Evolutionary conservation across 2,888 invertebrate species (phyloP), one percentile per base, ranked within the genome.

Genomic region (Papilio protenor): DNA sequence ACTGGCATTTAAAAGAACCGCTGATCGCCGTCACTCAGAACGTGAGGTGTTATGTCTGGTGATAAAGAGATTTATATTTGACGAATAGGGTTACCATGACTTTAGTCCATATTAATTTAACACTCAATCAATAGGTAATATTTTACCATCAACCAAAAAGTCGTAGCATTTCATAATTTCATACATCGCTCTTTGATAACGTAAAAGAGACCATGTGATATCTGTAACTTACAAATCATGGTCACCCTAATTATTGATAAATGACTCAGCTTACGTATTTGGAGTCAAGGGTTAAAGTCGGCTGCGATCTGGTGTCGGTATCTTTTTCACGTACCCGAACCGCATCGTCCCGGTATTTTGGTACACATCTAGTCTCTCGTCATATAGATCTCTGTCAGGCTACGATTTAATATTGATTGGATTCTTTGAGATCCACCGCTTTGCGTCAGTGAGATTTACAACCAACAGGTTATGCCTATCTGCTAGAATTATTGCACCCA

Each of bases 11-110:
- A 76, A 59, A 76, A 57, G 59, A 33, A 73, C 78, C 78, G 78
- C 78, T 73, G 66, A 69, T 88, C 93, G 84, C 87, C 89, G 87
- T 94, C 93, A 89, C 91, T 93, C 94, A 92, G 85, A 86, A 88
- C 89, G 84, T 88, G 87, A 89, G 87, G 87, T 88, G 88, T 87
- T 87, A 87, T 89, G 88, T 87, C 86, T 87, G 86, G 87, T 90
- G 90, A 93, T 94, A 92, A 93, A 94, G 94, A 93, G 92, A 93
- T 94, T 93, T 93, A 92, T 93, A 92, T 92, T 91, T 92, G 91
- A 91, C 86, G 86, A 86, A 82, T 90, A 88, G 86, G 87, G 84
- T 85, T 82, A 80, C 91, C 89, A 91, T 85, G 79, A 78, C 83
- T 86, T 85, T 72, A 79, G 79, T 75, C 23, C 45, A 4, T 33